Evolutionary conservation across 2,888 invertebrate species (phyloP).

Genomic region (Drosophila aldrichi): DNA sequence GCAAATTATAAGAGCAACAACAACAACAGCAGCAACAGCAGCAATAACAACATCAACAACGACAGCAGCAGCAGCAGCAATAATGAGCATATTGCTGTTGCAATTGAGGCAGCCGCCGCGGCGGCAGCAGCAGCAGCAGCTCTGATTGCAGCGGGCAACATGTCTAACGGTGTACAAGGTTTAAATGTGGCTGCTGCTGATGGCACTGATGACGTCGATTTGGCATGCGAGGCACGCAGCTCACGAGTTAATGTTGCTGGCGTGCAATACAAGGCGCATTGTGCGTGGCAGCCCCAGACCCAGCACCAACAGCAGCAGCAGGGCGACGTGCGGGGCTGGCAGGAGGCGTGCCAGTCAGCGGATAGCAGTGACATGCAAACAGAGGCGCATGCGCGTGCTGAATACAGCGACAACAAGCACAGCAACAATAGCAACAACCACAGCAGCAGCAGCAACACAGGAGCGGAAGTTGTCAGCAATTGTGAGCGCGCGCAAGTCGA

Average conservation of each 20-base stretch:
- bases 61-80: constrained; percentile 9
- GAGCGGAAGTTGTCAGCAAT: constrained; percentile 76
- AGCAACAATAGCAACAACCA: constrained; percentile 19
- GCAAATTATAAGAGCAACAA: constrained; percentile 48
- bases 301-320: constrained; percentile 10
- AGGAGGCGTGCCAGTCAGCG: constrained; percentile 63
- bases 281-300: constrained; percentile 59
- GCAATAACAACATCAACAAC: constrained; percentile 4
- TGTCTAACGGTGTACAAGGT: constrained; percentile 47
- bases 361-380: constrained; percentile 52
- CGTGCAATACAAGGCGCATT: constrained; percentile 68
- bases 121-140: constrained; percentile 32
- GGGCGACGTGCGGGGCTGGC: constrained; percentile 16
- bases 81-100: constrained; percentile 23
- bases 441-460: constrained; percentile 34
- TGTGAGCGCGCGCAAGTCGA: constrained; percentile 74
- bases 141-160: constrained; percentile 47
- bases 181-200: constrained; percentile 16
- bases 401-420: constrained; percentile 66
- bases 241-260: constrained; percentile 44
- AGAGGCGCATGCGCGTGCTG: constrained; percentile 75
- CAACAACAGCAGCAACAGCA: constrained; percentile 27
- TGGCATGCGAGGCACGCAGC: constrained; percentile 72
- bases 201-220: constrained; percentile 42
- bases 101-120: constrained; percentile 38